A percentile compares a stretch with the other conserved stretches of the same genome.
These are phyloP conservation scores for Argyrosomus japonicus DNA, from an alignment of 2,113 vertebrate species.

Conservation along the genomic window DNA sequence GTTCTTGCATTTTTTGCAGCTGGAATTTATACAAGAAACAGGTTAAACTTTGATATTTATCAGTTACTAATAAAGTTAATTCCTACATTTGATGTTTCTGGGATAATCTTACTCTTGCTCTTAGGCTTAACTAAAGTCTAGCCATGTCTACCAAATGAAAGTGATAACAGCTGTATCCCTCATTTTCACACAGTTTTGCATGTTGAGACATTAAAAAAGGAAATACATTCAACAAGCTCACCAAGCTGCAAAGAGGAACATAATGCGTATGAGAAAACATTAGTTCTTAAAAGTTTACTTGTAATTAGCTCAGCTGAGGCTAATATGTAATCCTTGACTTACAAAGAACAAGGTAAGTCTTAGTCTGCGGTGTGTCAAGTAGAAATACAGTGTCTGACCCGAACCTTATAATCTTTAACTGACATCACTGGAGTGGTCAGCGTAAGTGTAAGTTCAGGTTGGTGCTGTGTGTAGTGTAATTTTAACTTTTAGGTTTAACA, in stretches of 20 bases:
- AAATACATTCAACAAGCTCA: background rate
- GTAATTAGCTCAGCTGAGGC: background rate
- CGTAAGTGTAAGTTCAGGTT: background rate
- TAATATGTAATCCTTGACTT: background rate
- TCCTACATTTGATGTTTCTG: background rate
- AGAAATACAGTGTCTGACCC: background rate
- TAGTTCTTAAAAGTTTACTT: background rate
- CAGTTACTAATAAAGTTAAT: no score
- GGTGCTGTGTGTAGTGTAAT: background rate
- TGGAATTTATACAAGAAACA: no score
- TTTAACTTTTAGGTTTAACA: background rate
- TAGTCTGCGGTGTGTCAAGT: background rate
- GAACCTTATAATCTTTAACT: background rate
- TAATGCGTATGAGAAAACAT: background rate
- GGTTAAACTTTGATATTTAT: no score
- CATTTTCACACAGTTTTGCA: background rate
- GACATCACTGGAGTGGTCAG: background rate
- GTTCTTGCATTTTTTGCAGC: no score
- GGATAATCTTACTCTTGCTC: background rate
- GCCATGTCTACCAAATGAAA: background rate
- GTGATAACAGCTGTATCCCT: background rate
- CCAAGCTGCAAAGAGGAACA: background rate
- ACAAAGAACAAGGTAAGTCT: background rate
- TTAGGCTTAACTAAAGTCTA: background rate
- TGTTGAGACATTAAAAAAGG: background rate